phyloP scores from a whole-genome alignment of 1,140 invertebrate genomes.

The Gryon sp. region DNA sequence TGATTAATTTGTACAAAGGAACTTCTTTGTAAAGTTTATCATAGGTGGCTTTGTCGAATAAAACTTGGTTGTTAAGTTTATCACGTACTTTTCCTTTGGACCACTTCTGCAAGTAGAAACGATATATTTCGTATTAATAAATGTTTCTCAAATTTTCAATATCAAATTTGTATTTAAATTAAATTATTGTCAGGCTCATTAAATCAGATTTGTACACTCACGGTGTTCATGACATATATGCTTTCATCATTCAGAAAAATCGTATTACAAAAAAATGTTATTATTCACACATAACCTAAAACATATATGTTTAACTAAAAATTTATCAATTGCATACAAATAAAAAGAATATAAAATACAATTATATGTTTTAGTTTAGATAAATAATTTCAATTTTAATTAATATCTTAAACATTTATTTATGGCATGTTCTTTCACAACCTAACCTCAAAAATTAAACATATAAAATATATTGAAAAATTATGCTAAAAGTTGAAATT shows the following conservation, averaged over 20 bases:
- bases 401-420: no score
- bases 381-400: no score
- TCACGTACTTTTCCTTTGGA: constrained; percentile 99
- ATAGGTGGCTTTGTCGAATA: constrained; percentile 98
- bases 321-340: no score
- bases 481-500: no score
- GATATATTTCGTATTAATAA: constrained; percentile 8
- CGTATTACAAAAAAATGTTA: no score
- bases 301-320: no score
- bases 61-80: constrained; percentile 99
- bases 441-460: no score
- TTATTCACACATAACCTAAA: no score
- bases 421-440: no score
- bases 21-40: constrained; percentile 99
- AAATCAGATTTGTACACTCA: background rate
- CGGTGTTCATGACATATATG: background rate
- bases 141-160: constrained; percentile 1
- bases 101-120: constrained; percentile 93
- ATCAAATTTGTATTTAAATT: background rate
- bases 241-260: background rate
- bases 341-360: no score
- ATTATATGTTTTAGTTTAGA: no score
- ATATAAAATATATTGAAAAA: no score
- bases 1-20: constrained; percentile 98
- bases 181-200: background rate